Percentiles rank a stretch among this genome's conserved stretches.
Conservation (phyloP, 1,140 invertebrate genomes). For the Hydropsyche tenuis region DNA sequence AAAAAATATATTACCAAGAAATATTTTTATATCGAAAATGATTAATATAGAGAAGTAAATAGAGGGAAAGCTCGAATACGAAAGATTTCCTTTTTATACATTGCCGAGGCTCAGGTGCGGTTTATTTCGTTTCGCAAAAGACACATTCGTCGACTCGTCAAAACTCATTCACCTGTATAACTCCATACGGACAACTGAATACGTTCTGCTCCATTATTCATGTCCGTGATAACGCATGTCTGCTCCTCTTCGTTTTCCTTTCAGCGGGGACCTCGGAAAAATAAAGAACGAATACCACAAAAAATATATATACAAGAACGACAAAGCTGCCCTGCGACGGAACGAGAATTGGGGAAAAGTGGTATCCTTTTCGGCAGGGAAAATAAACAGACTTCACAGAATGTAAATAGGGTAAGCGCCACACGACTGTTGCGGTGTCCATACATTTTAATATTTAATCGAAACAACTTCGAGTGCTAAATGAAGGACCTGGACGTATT, state of each 20-base stretch:
- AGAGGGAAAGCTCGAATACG: too few relatives aligned
- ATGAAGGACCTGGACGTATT: too few relatives aligned
- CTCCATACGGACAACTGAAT: constrained; percentile 29
- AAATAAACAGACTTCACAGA: constrained; percentile 17
- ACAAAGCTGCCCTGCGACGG: background rate
- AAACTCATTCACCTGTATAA: constrained; percentile 30
- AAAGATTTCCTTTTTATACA: too few relatives aligned
- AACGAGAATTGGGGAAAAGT: background rate
- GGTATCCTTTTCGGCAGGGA: constrained; percentile 4
- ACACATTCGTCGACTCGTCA: constrained; percentile 29
- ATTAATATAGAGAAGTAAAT: too few relatives aligned
- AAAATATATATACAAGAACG: background rate
- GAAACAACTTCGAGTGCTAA: background rate
- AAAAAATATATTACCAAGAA: too few relatives aligned
- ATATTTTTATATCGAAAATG: too few relatives aligned
- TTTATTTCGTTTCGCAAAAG: constrained; percentile 14
- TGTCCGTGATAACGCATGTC: constrained; percentile 27
- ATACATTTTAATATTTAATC: constrained; percentile 20
- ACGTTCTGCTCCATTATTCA: constrained; percentile 31
- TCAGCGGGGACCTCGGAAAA: background rate
- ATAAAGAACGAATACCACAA: background rate
- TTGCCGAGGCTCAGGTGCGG: background rate
- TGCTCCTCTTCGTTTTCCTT: constrained; percentile 19
- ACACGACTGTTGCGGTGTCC: background rate
- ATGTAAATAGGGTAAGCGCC: constrained; percentile 5